Conservation (phyloP, 2,888 invertebrate species). For the Aleiodes alternator region DNA sequence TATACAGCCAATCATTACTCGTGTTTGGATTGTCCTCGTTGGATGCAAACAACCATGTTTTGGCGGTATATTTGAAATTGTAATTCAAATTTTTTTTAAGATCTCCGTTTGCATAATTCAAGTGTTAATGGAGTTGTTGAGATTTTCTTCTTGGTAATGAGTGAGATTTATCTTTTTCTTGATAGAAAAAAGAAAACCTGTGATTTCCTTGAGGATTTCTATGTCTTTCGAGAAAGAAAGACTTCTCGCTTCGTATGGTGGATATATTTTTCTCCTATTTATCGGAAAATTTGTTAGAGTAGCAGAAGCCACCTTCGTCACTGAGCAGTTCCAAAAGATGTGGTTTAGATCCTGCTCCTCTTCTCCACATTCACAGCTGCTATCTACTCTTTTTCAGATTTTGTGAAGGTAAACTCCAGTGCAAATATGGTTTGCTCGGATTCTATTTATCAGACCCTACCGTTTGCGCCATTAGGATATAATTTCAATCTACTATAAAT, state of each 20-base stretch:
- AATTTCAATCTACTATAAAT: too few species aligned
- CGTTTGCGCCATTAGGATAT: too few species aligned
- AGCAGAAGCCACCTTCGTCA: not conserved
- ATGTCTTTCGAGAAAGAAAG: too few species aligned
- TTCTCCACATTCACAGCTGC: not conserved
- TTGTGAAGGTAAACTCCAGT: not conserved
- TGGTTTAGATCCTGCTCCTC: not conserved
- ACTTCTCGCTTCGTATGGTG: not conserved
- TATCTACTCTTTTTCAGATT: slow-evolving; percentile 2
- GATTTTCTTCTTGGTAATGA: not conserved
- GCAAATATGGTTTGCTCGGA: slow-evolving; percentile 9
- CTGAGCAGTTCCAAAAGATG: not conserved
- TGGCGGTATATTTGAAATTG: too few species aligned
- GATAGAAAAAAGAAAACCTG: not conserved
- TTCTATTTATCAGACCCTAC: too few species aligned
- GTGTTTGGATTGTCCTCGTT: too few species aligned
- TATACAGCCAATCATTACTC: too few species aligned
- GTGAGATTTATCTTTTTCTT: too few species aligned
- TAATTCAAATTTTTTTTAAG: too few species aligned
- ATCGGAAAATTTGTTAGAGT: not conserved
- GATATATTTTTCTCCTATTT: not conserved
- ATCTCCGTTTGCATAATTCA: too few species aligned
- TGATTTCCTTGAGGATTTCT: not conserved
- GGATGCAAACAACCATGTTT: too few species aligned
- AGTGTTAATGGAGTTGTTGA: too few species aligned